phyloP scores from a whole-genome alignment of 2,888 invertebrate genomes.

The Phyllotreta striolata region DNA sequence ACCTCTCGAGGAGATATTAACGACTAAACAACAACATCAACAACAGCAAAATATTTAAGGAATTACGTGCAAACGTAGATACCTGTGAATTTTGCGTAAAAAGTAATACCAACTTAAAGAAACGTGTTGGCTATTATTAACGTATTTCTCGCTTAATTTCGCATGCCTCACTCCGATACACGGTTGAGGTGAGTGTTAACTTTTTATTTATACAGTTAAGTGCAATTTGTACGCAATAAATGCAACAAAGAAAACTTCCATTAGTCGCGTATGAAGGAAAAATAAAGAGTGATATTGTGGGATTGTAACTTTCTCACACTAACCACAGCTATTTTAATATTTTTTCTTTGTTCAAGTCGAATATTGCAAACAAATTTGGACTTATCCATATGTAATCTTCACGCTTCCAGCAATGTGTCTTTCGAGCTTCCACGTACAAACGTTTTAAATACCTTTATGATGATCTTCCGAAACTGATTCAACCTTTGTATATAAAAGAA shows the following conservation, averaged over 20 bases:
- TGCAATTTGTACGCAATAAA: neutral
- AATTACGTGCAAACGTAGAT: slow-evolving; percentile 3
- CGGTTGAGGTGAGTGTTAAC: slow-evolving; percentile 44
- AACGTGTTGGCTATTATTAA: slow-evolving; percentile 27
- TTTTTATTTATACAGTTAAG: slow-evolving; percentile 11
- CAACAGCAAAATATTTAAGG: slow-evolving; percentile 7
- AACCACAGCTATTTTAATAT: too few species aligned
- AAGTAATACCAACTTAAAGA: slow-evolving; percentile 38
- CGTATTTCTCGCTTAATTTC: slow-evolving; percentile 40
- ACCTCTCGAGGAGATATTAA: slow-evolving; percentile 46
- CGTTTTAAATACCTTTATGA: too few species aligned
- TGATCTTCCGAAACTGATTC: too few species aligned
- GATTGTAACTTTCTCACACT: too few species aligned
- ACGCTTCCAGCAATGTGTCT: too few species aligned
- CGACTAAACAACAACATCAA: neutral
- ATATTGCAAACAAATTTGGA: too few species aligned
- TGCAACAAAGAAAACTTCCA: too few species aligned
- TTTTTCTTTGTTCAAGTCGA: too few species aligned
- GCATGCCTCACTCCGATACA: slow-evolving; percentile 47
- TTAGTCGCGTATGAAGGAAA: too few species aligned
- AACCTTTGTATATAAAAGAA: too few species aligned
- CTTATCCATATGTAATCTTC: too few species aligned
- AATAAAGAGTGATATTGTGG: too few species aligned
- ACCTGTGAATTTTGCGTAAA: slow-evolving; percentile 19
- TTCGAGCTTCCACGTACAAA: neutral